phyloP scores from a whole-genome alignment of 1,140 invertebrate species.

The Pinna nobilis region DNA sequence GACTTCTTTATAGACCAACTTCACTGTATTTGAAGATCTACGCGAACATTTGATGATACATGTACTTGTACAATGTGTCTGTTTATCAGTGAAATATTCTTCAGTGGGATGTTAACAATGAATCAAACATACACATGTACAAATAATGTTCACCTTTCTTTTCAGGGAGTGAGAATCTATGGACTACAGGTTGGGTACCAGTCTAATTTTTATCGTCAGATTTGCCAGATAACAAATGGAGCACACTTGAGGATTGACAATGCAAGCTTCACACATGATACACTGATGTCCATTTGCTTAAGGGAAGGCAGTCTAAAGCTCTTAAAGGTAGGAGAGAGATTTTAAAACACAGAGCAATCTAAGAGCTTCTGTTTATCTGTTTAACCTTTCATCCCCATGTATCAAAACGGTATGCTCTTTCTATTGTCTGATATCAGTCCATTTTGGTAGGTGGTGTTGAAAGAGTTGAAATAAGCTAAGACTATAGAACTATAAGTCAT shows the following conservation, averaged over 20 bases:
- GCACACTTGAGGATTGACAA: slow-evolving; percentile 43
- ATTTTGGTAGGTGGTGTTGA: too few relatives aligned
- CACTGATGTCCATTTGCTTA: slow-evolving; percentile 34
- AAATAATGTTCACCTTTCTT: slow-evolving; percentile 6
- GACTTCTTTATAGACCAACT: too few relatives aligned
- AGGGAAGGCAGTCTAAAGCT: slow-evolving; percentile 42
- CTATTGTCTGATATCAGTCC: too few relatives aligned
- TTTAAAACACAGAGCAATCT: neutral
- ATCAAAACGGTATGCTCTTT: too few relatives aligned
- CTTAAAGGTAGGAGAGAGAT: slow-evolving; percentile 28
- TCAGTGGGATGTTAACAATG: neutral
- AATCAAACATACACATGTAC: neutral
- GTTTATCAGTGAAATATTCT: too few relatives aligned
- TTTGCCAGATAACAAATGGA: slow-evolving; percentile 38
- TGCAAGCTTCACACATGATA: slow-evolving; percentile 28
- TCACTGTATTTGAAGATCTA: too few relatives aligned
- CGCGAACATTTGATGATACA: neutral
- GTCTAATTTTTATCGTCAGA: slow-evolving; percentile 41
- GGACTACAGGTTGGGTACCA: slow-evolving; percentile 41
- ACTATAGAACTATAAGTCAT: too few relatives aligned
- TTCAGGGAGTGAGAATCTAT: slow-evolving; percentile 44
- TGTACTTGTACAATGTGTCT: neutral
- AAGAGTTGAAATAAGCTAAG: too few relatives aligned
- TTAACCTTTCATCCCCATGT: too few relatives aligned
- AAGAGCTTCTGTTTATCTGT: neutral